Conservation (phyloP, 2,113 vertebrate species). For the Callionymus lyra region DNA sequence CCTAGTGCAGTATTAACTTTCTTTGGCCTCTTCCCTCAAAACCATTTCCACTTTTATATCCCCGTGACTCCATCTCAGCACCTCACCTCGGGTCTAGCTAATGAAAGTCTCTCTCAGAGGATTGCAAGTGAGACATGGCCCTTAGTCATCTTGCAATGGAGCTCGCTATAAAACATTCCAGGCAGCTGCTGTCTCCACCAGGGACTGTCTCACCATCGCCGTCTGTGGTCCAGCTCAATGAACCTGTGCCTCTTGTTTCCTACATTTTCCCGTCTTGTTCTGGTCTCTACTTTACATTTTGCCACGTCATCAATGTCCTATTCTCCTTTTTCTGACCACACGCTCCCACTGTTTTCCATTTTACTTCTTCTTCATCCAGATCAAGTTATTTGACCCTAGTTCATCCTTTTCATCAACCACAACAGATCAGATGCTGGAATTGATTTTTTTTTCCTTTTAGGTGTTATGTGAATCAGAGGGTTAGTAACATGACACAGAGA, state of each 20-base stretch:
- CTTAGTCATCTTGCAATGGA: slow-evolving; percentile 32
- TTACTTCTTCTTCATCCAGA: slow-evolving; percentile 6
- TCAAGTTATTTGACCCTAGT: slow-evolving; percentile 39
- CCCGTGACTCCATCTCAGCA: slow-evolving; percentile 21
- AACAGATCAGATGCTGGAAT: slow-evolving; percentile 32
- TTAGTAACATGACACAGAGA: slow-evolving; percentile 49
- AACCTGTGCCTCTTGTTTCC: slow-evolving; percentile 16
- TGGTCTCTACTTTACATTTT: slow-evolving; percentile 4
- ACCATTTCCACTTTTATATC: slow-evolving; percentile 53
- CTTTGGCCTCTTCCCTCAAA: slow-evolving; percentile 29
- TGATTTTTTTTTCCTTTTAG: slow-evolving; percentile 24
- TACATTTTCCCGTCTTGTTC: slow-evolving; percentile 5
- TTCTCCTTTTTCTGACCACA: slow-evolving; percentile 15
- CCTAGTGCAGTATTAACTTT: slow-evolving; percentile 33
- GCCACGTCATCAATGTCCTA: slow-evolving; percentile 9
- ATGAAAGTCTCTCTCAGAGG: slow-evolving; percentile 50
- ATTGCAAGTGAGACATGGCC: slow-evolving; percentile 46
- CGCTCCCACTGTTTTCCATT: slow-evolving; percentile 7
- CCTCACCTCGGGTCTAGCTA: slow-evolving; percentile 40
- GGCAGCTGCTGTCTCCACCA: slow-evolving; percentile 34
- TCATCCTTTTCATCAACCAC: slow-evolving; percentile 29
- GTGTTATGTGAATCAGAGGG: slow-evolving; percentile 15
- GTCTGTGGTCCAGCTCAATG: slow-evolving; percentile 21
- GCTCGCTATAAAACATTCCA: slow-evolving; percentile 52
- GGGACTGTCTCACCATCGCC: slow-evolving; percentile 31